These are phyloP conservation scores for Halesus radiatus DNA, from an alignment of 1,140 invertebrate species.

Conservation along the genomic window DNA sequence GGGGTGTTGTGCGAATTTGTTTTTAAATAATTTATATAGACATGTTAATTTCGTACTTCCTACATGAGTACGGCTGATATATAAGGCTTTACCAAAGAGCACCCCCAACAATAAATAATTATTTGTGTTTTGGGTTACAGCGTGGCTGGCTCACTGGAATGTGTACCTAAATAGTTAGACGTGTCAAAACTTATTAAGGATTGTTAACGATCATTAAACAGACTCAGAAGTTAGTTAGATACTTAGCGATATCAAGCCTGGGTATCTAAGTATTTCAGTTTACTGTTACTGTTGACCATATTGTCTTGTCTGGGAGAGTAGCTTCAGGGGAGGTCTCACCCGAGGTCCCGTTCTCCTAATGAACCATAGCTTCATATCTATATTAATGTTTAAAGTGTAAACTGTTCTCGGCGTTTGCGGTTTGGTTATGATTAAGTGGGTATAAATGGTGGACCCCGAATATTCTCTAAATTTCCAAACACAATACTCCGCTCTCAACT, in stretches of 20 bases:
- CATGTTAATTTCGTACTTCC: too few relatives aligned
- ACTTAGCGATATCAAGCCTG: not conserved
- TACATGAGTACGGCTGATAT: too few relatives aligned
- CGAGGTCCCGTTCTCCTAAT: conserved; percentile 50
- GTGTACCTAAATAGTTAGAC: not conserved
- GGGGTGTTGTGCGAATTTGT: too few relatives aligned
- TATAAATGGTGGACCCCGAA: conserved; percentile 47
- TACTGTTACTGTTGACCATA: conserved; percentile 10
- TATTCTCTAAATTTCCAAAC: not conserved
- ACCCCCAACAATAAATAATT: not conserved
- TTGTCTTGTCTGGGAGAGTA: not conserved
- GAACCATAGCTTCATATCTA: conserved; percentile 53
- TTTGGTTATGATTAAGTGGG: conserved; percentile 49
- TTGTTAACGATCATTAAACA: not conserved
- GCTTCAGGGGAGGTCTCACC: conserved; percentile 4
- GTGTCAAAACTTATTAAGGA: not conserved
- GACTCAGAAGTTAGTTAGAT: not conserved
- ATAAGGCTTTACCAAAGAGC: too few relatives aligned
- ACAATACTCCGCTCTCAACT: conserved; percentile 1
- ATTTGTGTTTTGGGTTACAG: not conserved
- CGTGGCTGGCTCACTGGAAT: not conserved
- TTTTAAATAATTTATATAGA: too few relatives aligned
- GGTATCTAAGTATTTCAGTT: not conserved
- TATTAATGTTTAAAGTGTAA: conserved; percentile 55
- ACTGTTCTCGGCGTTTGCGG: conserved; percentile 39